These are phyloP conservation scores for Tetrapedia diversipes DNA, from an alignment of 2,888 invertebrate species.

Conservation along the genomic window DNA sequence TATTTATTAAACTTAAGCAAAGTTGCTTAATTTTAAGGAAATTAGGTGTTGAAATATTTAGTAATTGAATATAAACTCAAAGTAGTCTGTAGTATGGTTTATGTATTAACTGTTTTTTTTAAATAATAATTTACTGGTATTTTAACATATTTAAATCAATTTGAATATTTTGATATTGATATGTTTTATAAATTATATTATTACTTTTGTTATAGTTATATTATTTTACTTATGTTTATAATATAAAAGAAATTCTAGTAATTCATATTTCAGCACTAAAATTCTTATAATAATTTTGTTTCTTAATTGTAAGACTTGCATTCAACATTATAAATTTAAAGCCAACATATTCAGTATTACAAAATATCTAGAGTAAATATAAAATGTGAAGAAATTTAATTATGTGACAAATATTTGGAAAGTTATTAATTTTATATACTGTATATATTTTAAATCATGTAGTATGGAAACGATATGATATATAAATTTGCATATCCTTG, in stretches of 20 bases:
- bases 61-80: conserved; percentile 8
- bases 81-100: conserved; percentile 8
- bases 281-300: conserved; percentile 39
- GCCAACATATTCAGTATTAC: conserved; percentile 72
- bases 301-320: conserved; percentile 15
- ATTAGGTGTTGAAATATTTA: conserved; percentile 41
- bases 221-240: not conserved
- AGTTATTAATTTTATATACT: conserved; percentile 59
- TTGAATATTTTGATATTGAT: not conserved
- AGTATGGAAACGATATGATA: conserved; percentile 26
- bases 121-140: not conserved
- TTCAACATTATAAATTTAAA: conserved; percentile 46
- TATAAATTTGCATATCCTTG: conserved; percentile 58
- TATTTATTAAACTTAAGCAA: conserved; percentile 29
- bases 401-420: conserved; percentile 36
- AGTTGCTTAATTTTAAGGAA: conserved; percentile 33
- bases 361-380: conserved; percentile 45
- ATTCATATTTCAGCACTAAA: conserved; percentile 45
- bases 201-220: not conserved
- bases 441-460: conserved; percentile 38
- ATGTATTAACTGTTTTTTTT: not conserved
- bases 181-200: not conserved
- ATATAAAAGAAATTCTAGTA: not conserved
- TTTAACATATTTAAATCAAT: not conserved
- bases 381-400: conserved; percentile 46